Evolutionary conservation across 2,888 invertebrate species (phyloP).

Genomic region (Diaphora mendica): DNA sequence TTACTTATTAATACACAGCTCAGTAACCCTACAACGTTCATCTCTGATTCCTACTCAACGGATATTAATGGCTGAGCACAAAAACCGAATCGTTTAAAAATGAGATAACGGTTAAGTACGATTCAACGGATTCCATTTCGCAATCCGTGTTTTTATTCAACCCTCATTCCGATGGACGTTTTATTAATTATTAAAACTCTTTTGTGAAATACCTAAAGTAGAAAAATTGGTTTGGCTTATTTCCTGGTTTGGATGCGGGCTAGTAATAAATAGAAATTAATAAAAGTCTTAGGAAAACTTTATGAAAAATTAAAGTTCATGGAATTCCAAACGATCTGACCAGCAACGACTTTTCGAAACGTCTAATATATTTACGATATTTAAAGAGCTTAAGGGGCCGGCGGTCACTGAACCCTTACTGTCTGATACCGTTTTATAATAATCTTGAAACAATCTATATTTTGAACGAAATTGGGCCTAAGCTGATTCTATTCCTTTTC

Average conservation of each 20-base stretch:
- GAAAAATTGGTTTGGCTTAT: neutral
- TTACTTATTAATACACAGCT: conserved; percentile 16
- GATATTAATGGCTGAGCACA: conserved; percentile 48
- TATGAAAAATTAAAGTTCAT: neutral
- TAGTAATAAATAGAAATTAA: neutral
- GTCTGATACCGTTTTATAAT: no score
- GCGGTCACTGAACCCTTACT: no score
- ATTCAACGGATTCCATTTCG: conserved; percentile 48
- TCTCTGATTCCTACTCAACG: conserved; percentile 35
- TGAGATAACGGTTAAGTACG: conserved; percentile 45
- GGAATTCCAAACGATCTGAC: neutral
- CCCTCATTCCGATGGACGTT: conserved; percentile 27
- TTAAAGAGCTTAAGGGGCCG: neutral
- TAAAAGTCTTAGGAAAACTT: neutral
- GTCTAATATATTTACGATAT: neutral
- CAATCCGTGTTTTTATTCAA: conserved; percentile 31
- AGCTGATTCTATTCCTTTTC: no score
- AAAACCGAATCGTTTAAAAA: conserved; percentile 54
- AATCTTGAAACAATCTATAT: no score
- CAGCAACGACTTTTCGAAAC: neutral
- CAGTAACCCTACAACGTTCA: conserved; percentile 18
- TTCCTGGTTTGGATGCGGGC: neutral
- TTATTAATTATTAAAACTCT: conserved; percentile 44
- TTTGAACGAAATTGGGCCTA: no score
- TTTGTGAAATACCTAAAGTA: conserved; percentile 16